These are phyloP conservation scores for Brevimyrus niger DNA, from an alignment of 2,113 vertebrate species.

Conservation along the genomic window DNA sequence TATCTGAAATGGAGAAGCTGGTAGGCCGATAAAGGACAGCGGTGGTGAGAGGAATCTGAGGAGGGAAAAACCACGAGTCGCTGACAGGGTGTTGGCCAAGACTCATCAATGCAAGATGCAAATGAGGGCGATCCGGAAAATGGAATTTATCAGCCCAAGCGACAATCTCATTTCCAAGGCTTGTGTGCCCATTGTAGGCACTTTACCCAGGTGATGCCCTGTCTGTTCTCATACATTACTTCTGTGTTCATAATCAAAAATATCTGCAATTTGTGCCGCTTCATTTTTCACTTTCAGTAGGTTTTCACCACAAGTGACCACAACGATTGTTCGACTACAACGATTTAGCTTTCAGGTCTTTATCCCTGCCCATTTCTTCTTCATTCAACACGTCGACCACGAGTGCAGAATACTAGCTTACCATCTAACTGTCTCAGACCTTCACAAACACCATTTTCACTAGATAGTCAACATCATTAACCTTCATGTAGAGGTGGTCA, in stretches of 20 bases:
- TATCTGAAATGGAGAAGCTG: no score
- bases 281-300: neutral
- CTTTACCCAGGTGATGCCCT: neutral
- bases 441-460: neutral
- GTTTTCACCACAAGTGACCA: neutral
- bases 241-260: neutral
- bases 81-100: neutral
- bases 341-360: neutral
- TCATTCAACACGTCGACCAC: neutral
- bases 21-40: neutral
- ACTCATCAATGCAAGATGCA: neutral
- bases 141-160: neutral
- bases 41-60: neutral
- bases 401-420: neutral
- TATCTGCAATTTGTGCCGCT: neutral
- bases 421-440: neutral
- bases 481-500: neutral
- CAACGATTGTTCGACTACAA: neutral
- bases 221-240: neutral
- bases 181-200: neutral
- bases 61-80: neutral
- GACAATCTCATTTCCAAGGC: neutral
- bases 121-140: neutral
- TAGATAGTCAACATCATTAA: neutral
- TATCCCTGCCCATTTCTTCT: neutral